Conservation (phyloP, 2,888 invertebrate genomes). For the Agrotis clavis region DNA sequence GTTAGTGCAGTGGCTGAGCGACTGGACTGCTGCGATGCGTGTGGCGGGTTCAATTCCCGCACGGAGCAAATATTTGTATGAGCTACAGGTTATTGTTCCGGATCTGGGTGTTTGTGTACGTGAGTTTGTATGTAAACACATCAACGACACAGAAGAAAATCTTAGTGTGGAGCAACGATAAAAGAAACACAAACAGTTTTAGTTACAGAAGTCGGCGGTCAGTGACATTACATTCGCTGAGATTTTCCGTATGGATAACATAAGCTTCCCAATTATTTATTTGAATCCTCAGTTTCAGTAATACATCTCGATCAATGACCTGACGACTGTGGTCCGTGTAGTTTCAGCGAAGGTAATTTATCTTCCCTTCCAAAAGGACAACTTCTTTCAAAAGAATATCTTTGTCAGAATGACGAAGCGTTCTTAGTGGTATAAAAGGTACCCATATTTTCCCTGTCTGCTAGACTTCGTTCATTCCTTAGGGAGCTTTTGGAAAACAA, state of each 20-base stretch:
- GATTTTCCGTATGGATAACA: too few relatives aligned
- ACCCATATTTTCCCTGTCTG: constrained; percentile 8
- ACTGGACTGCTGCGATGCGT: too few relatives aligned
- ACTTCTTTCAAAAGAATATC: constrained; percentile 31
- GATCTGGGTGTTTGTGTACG: too few relatives aligned
- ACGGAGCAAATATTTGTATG: too few relatives aligned
- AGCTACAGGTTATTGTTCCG: too few relatives aligned
- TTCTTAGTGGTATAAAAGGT: constrained; percentile 23
- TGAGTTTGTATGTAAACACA: too few relatives aligned
- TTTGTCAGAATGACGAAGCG: constrained; percentile 38
- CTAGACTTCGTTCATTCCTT: constrained; percentile 37
- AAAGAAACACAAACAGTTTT: not conserved
- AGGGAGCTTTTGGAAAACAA: constrained; percentile 23
- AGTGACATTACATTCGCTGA: not conserved
- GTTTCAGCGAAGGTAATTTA: constrained; percentile 46
- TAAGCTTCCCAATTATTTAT: not conserved
- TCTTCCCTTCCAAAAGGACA: constrained; percentile 41
- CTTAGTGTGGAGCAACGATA: too few relatives aligned
- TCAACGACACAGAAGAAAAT: too few relatives aligned
- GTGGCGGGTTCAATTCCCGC: too few relatives aligned
- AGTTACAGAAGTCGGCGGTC: not conserved
- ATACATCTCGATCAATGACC: constrained; percentile 13
- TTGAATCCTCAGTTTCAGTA: not conserved
- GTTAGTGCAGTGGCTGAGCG: too few relatives aligned
- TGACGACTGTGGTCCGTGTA: not conserved